These are phyloP conservation scores for Chromoteleia sp. DNA, from an alignment of 2,888 invertebrate genomes.

Conservation along the genomic window DNA sequence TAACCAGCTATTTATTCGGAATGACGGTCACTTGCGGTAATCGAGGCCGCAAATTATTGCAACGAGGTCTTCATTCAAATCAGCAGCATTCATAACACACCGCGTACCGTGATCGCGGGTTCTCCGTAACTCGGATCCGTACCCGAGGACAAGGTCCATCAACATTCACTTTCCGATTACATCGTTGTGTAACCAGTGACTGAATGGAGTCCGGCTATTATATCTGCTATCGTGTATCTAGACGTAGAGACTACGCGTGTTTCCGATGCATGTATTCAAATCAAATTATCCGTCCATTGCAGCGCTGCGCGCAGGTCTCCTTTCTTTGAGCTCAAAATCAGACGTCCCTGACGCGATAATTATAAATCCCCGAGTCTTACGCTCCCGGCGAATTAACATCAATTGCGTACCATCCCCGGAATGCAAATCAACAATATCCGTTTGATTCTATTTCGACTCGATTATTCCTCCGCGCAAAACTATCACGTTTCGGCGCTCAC, in stretches of 20 bases:
- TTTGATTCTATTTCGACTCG: constrained; percentile 45
- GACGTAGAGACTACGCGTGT: constrained; percentile 39
- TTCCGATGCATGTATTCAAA: constrained; percentile 51
- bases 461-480: not conserved
- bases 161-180: constrained; percentile 59
- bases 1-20: too few relatives aligned
- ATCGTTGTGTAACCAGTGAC: constrained; percentile 35
- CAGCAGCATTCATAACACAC: constrained; percentile 25
- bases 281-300: constrained; percentile 37
- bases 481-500: constrained; percentile 17
- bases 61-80: constrained; percentile 28
- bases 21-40: constrained; percentile 10
- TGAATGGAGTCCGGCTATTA: constrained; percentile 37
- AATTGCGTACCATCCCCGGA: not conserved
- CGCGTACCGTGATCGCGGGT: constrained; percentile 9
- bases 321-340: constrained; percentile 8
- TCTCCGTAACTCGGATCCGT: constrained; percentile 30
- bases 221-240: constrained; percentile 43
- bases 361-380: constrained; percentile 20
- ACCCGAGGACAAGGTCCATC: constrained; percentile 35
- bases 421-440: constrained; percentile 62
- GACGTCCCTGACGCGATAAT: constrained; percentile 6
- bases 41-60: constrained; percentile 14
- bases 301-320: not conserved
- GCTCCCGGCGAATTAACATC: constrained; percentile 15